Base-by-base conservation (phyloP, 2,797 vertebrate species). In the Semaprochilodus insignis region DNA sequence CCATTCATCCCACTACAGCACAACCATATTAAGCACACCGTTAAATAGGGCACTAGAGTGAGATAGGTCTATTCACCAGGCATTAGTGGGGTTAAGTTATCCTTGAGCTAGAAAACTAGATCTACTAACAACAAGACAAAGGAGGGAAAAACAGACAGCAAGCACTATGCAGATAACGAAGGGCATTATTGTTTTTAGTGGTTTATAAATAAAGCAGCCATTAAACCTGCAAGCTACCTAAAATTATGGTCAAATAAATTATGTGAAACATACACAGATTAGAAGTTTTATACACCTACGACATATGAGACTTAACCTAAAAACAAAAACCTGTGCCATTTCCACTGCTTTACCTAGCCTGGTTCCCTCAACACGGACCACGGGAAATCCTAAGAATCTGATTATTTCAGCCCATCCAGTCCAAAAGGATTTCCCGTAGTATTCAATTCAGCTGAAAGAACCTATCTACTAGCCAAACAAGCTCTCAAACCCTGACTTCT, bases 1-100 rank as follows among this genome's bases (percentile, higher is more conserved):
- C 65, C 70, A 78, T 74, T 81, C 83, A 78, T 48, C 70, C 40
- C 63, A 78, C 67, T 23, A 69, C n/a, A n/a, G 16, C 17, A 83
- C 23, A 76, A 86, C 82, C 59, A 70, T 63, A 85, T 59, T 62
- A 36, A 17, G 62, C n/a, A 67, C 25, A 16, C 25, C 21, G n/a
- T 60, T 67, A n/a, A 81, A 85, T 34, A 27, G 17, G 27, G 60
- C 66, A 81, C 71, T 55, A 81, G 74, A 74, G 23, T 57, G 54
- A 77, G 55, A 85, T 15, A 27, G 52, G 73, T 44, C 63, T 23
- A 60, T 34, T 36, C 6, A 72, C 82, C 70, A 54, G 36, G 36
- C 23, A 66, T 77, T 36, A 77, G 59, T 67, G 60, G 67, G 62
- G 76, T 83, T 52, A 31, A 57, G 31, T 14, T 40, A 51, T 63